Evolutionary conservation across 2,888 invertebrate species (phyloP), one percentile per base, ranked within the genome.

Genomic region (Neria commutata): DNA sequence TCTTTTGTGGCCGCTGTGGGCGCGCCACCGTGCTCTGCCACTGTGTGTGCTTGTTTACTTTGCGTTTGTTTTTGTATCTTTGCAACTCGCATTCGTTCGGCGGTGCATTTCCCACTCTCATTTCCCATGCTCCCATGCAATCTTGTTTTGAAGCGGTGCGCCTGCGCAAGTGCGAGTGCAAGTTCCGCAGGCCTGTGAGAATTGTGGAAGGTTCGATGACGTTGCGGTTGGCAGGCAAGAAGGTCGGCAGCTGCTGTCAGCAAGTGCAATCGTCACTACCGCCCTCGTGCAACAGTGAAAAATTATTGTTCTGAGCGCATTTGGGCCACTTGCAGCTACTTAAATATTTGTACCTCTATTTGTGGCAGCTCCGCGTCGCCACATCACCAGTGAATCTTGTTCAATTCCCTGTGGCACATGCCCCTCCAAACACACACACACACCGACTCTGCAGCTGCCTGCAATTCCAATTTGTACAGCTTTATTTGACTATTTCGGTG

Each of bases 171-270:
- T 40, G 37, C 16, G 5, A 19, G 26, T 45, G 26, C 11, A 11
- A 46, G 45, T 46, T 52, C 26, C 19, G 37, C 19, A 11, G 14
- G 51, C 37, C 5, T 64, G 55, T 72, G 24, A 26, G 21, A 17
- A 19, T 25, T 71, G 67, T 64, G 68, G 69, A 69, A 70, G 73
- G 67, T 73, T 67, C 70, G 72, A 74, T 79, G 79, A 77, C 78
- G 71, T 74, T 77, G 78, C 70, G 68, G 67, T 77, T 75, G 77
- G 78, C n/a, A n/a, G n/a, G n/a, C n/a, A n/a, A n/a, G n/a, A n/a
- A n/a, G n/a, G n/a, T n/a, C n/a, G n/a, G n/a, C 77, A 77, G 77
- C 78, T 79, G 75, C 72, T 72, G 72, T 72, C 74, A 67, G 64
- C 62, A 66, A 66, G 66, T 63, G 65, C 60, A 42, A 50, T 37